Evolutionary conservation across 2,113 vertebrate species (phyloP), one percentile per base, ranked within the genome.

Genomic region (Myxocyprinus asiaticus): DNA sequence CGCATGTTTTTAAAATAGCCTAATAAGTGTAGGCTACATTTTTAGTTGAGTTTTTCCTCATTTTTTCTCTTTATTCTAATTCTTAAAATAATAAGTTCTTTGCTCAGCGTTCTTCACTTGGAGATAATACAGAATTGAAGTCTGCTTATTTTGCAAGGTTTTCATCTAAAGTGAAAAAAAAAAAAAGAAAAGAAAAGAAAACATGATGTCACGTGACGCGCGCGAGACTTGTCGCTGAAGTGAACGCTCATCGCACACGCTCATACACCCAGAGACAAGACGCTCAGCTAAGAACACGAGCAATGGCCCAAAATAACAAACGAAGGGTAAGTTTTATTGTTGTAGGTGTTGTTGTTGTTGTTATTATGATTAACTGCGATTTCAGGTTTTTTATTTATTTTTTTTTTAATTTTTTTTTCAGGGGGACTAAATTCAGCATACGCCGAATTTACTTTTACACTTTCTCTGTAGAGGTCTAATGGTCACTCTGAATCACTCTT

Each of bases 131-230:
- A 33, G 3, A 33, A 33, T 33, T 33, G 22, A 33, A 33, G 22
- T 33, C 22, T 33, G 22, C 22, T 33, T 33, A 33, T 48, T 48
- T 48, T 48, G 47, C 8, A 48, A 8, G 47, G 9, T 7, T 48
- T 48, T 7, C 47, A 48, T 2, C 6, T 48, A 33, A 33, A 33
- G 3, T 33, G 22, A 1, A 33, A 33, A 33, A 3, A 33, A 33
- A 33, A 33, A 33, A 33, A 42, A 3, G 3, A 33, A 33, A 33
- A 33, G 3, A 42, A 63, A 42, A 42, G 10, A 7, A 55, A 50
- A 4, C 51, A 58, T 17, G 45, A 72, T 66, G 59, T 56, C 83
- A 72, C 69, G 80, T 81, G 80, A 80, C 55, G 70, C 64, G 42
- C 61, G 42, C 62, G 78, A 78, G 53, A 72, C 53, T 58, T 17